phyloP scores from a whole-genome alignment of 2,888 invertebrate species.

The Masnerella sp. region DNA sequence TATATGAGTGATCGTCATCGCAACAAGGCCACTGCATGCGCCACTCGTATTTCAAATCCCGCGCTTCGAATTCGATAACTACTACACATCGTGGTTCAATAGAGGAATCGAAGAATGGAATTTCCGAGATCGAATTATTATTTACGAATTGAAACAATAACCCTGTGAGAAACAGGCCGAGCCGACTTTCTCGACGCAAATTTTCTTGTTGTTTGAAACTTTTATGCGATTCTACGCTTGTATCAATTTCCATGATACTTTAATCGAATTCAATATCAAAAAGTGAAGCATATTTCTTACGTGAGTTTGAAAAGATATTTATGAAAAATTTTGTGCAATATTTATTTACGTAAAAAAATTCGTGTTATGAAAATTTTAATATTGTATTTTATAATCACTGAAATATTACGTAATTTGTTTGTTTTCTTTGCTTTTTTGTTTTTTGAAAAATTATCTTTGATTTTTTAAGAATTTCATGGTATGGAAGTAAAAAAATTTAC shows the following conservation, averaged over 20 bases:
- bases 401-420: too few species aligned
- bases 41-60: slow-evolving; percentile 69
- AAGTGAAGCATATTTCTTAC: too few species aligned
- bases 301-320: too few species aligned
- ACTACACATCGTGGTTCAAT: slow-evolving; percentile 59
- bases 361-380: too few species aligned
- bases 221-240: slow-evolving; percentile 32
- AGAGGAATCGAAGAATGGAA: slow-evolving; percentile 67
- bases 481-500: too few species aligned
- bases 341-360: too few species aligned
- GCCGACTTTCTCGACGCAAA: slow-evolving; percentile 47
- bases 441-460: too few species aligned
- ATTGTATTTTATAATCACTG: too few species aligned
- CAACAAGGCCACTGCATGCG: slow-evolving; percentile 51
- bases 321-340: too few species aligned
- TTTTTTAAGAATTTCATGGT: too few species aligned
- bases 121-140: slow-evolving; percentile 65
- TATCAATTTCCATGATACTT: slow-evolving; percentile 23
- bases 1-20: slow-evolving; percentile 56
- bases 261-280: background rate
- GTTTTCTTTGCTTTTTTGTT: too few species aligned
- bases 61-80: slow-evolving; percentile 69
- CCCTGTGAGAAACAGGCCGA: slow-evolving; percentile 55
- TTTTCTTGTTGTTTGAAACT: slow-evolving; percentile 48
- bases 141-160: slow-evolving; percentile 62